A percentile compares a stretch with the other conserved stretches of the same genome.
phyloP scores from a whole-genome alignment of 2,888 invertebrate genomes.

The Rhimphoctona megacephalus region DNA sequence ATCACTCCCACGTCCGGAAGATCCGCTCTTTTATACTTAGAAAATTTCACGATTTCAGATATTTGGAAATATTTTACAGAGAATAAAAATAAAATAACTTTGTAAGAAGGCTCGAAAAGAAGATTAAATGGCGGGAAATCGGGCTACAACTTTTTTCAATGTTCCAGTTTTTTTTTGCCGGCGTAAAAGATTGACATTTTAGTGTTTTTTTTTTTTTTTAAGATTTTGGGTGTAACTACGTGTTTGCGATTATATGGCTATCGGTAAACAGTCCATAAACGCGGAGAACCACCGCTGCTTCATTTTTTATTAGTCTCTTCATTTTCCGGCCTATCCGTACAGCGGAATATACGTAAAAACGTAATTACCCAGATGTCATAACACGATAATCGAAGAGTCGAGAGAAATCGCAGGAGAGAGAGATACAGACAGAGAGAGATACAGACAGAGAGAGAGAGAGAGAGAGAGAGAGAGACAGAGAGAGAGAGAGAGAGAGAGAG shows the following conservation, averaged over 20 bases:
- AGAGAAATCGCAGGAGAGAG: neutral
- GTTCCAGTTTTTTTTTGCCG: neutral
- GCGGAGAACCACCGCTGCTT: neutral
- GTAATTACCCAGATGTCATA: constrained; percentile 58
- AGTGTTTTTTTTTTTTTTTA: neutral
- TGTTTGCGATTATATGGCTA: constrained; percentile 18
- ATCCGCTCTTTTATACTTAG: neutral
- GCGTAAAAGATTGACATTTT: neutral
- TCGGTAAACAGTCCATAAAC: constrained; percentile 58
- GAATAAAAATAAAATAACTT: neutral
- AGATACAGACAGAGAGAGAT: no score
- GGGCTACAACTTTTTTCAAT: neutral
- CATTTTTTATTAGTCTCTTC: constrained; percentile 39
- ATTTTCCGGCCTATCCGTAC: neutral
- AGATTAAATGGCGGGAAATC: neutral
- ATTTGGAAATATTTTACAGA: neutral
- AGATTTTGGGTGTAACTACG: constrained; percentile 15
- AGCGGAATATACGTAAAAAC: constrained; percentile 49
- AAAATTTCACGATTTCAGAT: neutral
- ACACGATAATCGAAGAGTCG: constrained; percentile 55
- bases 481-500: constrained; percentile 11
- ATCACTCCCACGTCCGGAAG: neutral
- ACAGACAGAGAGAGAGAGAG: neutral
- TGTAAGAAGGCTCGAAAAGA: neutral
- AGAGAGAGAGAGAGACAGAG: neutral